A percentile compares a stretch with the other conserved stretches of the same genome.
Evolutionary conservation across 2,113 vertebrate species (phyloP).

Genomic region (Girardinichthys multiradiatus): DNA sequence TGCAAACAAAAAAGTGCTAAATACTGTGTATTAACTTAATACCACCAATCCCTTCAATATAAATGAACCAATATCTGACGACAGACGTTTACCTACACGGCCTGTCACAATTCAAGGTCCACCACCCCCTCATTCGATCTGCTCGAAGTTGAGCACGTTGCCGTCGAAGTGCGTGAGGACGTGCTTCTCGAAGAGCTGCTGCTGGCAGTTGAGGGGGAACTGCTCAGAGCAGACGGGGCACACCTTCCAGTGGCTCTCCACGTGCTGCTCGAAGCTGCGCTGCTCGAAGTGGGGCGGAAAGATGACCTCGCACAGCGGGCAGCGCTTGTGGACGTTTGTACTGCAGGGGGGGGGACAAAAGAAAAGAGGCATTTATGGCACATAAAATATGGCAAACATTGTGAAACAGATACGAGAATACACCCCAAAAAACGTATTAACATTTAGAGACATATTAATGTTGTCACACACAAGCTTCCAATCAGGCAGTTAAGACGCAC

Average conservation of each 20-base stretch:
- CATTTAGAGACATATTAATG: too few relatives aligned
- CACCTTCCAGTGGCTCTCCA: constrained; percentile 98
- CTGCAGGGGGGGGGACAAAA: constrained; percentile 54
- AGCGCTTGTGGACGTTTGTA: constrained; percentile 91
- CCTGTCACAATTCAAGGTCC: neutral
- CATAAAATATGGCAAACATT: too few relatives aligned
- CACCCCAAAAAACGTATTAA: too few relatives aligned
- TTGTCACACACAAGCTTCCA: too few relatives aligned
- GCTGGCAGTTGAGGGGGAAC: constrained; percentile 94
- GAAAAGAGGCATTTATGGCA: neutral
- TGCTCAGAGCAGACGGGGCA: constrained; percentile 97
- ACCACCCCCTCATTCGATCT: constrained; percentile 62
- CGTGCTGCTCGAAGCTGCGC: constrained; percentile 95
- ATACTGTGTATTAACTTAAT: constrained; percentile 44
- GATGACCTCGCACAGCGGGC: constrained; percentile 93
- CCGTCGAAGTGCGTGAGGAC: constrained; percentile 97
- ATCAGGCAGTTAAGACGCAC: too few relatives aligned
- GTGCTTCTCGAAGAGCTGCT: constrained; percentile 92
- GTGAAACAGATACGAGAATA: too few relatives aligned
- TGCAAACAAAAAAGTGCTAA: constrained; percentile 37
- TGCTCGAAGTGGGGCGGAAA: constrained; percentile 98
- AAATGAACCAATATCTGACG: too few relatives aligned
- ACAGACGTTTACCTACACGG: neutral
- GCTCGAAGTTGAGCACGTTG: constrained; percentile 91
- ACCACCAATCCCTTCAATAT: neutral